Conservation (phyloP, 2,888 invertebrate genomes). For the Schizotus pectinicornis region DNA sequence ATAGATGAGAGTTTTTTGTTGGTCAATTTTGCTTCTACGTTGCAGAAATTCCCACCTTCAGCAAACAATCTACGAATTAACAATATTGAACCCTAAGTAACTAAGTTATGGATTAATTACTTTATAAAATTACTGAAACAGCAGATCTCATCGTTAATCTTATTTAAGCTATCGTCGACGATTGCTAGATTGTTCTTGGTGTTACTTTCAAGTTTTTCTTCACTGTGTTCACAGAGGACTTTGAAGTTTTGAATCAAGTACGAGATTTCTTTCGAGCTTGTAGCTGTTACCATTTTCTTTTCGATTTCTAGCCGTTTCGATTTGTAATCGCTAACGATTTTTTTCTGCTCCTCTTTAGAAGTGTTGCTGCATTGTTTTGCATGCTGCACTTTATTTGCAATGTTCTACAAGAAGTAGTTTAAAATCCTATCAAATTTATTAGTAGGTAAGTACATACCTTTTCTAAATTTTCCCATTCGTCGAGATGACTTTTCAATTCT, state of each 20-base stretch:
- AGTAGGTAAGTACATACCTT: constrained; percentile 20
- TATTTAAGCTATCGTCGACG: neutral
- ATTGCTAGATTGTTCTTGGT: neutral
- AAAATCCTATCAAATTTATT: neutral
- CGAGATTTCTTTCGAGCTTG: constrained; percentile 1
- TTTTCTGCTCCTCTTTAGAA: neutral
- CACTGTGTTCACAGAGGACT: neutral
- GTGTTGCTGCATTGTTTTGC: neutral
- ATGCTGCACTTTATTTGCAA: neutral
- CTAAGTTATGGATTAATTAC: neutral
- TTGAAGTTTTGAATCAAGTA: constrained; percentile 3
- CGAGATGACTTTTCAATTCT: constrained; percentile 42
- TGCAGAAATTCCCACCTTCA: constrained; percentile 46
- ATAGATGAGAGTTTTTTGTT: constrained; percentile 37
- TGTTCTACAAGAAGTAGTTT: neutral
- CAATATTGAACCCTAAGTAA: neutral
- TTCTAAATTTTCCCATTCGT: constrained; percentile 36
- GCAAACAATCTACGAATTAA: constrained; percentile 44
- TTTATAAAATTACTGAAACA: constrained; percentile 6
- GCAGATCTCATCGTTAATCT: constrained; percentile 3
- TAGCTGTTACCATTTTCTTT: constrained; percentile 7
- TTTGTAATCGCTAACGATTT: neutral
- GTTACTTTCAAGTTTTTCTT: neutral
- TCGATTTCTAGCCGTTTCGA: neutral
- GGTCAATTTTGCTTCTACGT: constrained; percentile 40